Base-by-base conservation (phyloP, 2,113 vertebrate species). In the Telmatochromis sp. region DNA sequence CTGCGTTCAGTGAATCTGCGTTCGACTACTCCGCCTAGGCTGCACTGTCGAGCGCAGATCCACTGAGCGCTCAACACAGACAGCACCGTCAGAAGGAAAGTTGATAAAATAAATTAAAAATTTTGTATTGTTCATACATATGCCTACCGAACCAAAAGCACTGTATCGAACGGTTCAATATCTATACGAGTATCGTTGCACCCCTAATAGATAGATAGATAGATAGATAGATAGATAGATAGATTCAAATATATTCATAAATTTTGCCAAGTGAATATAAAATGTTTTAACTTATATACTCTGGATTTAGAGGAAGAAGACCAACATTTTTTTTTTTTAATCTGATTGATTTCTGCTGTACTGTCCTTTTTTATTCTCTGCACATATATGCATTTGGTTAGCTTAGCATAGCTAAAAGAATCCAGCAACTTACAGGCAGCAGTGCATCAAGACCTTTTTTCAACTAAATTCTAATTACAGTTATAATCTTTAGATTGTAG, bases 131-230 rank as follows among this genome's bases (percentile, higher is more conserved):
- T 47, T 47, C 2, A 47, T 47, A 47, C 45, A 47, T 47, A 47
- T 47, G 45, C 6, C 0, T 47, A 15, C 45, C 0, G 14, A 47
- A 47, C 45, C 14, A 0, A 47, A 47, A 47, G 45, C 45, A 47
- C 45, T 47, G 6, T 47, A 47, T 47, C 1, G 4, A 47, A 47
- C 14, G 0, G 45, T 47, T 47, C 45, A 47, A 47, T 47, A 47
- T 47, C 14, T 0, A 47, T 47, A 47, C 0, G 4, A 47, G 45
- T 47, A 47, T 47, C 1, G 45, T 47, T 0, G 45, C 6, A 47
- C 0, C 45, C 45, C 45, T 47, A 47, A 13, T 13, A 6, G 45
- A 13, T 13, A 6, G 45, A 31, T 31, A 31, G 28, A 51, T 53
- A 53, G 9, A n/a, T 49, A 17, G 47, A 53, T 4, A 19, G 5